Base-by-base conservation (phyloP, 2,797 vertebrate species). In the Strix occidentalis region DNA sequence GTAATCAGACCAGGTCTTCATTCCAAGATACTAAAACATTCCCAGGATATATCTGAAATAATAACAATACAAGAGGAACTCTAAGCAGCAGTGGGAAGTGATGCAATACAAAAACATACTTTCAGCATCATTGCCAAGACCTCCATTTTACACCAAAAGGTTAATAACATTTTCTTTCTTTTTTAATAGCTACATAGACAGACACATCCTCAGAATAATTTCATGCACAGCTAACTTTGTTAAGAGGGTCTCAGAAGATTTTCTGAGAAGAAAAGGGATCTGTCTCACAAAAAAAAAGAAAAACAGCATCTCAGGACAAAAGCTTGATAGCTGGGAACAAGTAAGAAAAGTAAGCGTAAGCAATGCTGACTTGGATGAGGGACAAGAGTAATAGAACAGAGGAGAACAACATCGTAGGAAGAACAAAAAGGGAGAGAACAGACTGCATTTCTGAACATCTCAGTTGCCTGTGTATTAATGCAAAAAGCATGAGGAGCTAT, bases 31-130 rank as follows among this genome's bases (percentile, higher is more conserved):
- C n/a, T 84, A 56, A 94, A 94, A 90, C 39, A 93, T 79, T 93
- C 75, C 63, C 50, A 75, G 46, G 76, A 94, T 94, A 54, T 84
- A 83, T 46, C 58, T 92, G 72, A 91, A 95, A 94, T 81, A 93
- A 96, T 76, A 92, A 82, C 25, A 90, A 35, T 61, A 56, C 10
- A 75, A 78, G 20, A 93, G 46, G 21, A 82, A 71, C 17, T 64
- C n/a, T 69, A 92, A 86, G 39, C 35, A 92, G 72, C 65, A 92
- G 24, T 72, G 37, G 61, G 72, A 93, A 84, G 65, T 92, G 69
- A 94, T 63, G 51, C 21, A 93, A 83, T 66, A 72, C 48, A 81
- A 93, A 96, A 92, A 61, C 79, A 96, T 29, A 41, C 18, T 87
- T 84, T 69, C 35, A 72, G 9, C 31, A 50, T 68, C 48, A 48